Percentiles rank a stretch among this genome's conserved stretches.
phyloP scores from a whole-genome alignment of 2,888 invertebrate species.

The Hipparchia sbordonii region DNA sequence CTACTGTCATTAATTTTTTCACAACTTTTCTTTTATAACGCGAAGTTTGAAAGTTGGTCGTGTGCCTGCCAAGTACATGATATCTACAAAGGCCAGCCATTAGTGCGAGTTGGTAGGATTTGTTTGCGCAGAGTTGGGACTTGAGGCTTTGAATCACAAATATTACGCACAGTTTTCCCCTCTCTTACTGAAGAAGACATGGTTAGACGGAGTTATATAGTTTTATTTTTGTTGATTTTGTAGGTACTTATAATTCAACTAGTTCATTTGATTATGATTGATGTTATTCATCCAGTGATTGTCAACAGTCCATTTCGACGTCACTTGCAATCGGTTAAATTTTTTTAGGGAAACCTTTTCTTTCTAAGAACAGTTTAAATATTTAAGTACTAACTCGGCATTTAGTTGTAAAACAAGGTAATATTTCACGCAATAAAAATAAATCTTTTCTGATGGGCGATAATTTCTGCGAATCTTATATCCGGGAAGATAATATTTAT shows the following conservation, averaged over 20 bases:
- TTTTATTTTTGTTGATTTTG: neutral
- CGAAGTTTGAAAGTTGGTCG: slow-evolving; percentile 13
- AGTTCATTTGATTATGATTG: neutral
- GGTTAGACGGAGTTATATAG: neutral
- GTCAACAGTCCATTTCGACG: neutral
- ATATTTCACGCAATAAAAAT: slow-evolving; percentile 11
- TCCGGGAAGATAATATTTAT: slow-evolving; percentile 1
- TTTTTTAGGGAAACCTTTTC: too few species aligned
- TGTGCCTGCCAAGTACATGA: slow-evolving; percentile 12
- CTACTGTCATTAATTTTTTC: slow-evolving; percentile 30
- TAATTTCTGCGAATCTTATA: slow-evolving; percentile 17
- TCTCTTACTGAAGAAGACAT: neutral
- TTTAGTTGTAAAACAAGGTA: slow-evolving; percentile 2
- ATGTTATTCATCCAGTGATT: too few species aligned
- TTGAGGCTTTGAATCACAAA: slow-evolving; percentile 15
- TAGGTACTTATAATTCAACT: neutral
- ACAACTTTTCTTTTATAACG: slow-evolving; percentile 23
- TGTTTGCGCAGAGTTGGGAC: slow-evolving; percentile 12
- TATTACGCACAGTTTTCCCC: slow-evolving; percentile 9
- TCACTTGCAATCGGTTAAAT: too few species aligned
- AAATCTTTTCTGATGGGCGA: slow-evolving; percentile 8
- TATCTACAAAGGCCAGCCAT: neutral
- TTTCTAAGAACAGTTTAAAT: neutral
- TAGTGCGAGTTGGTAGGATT: slow-evolving; percentile 21
- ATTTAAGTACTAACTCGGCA: neutral